Conservation (phyloP, 2,113 vertebrate species). For the Amblyopsis rosae region DNA sequence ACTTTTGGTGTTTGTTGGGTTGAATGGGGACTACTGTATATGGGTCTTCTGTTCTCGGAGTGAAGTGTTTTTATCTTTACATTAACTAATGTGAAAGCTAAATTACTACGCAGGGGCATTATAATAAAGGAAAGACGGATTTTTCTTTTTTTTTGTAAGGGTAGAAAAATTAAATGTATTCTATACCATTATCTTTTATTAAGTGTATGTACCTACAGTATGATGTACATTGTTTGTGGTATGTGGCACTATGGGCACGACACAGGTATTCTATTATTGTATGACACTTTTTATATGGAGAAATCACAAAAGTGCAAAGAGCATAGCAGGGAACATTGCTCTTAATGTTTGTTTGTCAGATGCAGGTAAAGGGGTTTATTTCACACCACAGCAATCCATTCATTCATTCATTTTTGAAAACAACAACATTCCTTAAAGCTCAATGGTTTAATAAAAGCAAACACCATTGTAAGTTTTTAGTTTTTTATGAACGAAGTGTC, state of each 20-base stretch:
- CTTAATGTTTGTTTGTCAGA: slow-evolving; percentile 25
- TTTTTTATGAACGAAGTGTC: not conserved
- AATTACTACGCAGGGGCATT: slow-evolving; percentile 71
- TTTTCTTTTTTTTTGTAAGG: slow-evolving; percentile 60
- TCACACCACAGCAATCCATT: not conserved
- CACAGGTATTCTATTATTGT: slow-evolving; percentile 44
- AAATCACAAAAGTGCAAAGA: slow-evolving; percentile 35
- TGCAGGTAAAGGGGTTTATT: slow-evolving; percentile 31
- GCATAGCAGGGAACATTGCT: slow-evolving; percentile 56
- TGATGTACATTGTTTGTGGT: slow-evolving; percentile 33
- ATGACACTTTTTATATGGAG: slow-evolving; percentile 50
- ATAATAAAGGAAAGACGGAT: slow-evolving; percentile 54
- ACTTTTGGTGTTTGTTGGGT: slow-evolving; percentile 41
- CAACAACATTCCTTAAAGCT: not conserved
- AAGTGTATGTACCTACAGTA: slow-evolving; percentile 37
- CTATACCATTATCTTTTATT: slow-evolving; percentile 43
- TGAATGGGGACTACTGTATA: slow-evolving; percentile 14
- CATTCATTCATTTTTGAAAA: slow-evolving; percentile 5
- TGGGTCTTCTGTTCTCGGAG: slow-evolving; percentile 51
- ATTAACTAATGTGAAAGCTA: slow-evolving; percentile 73
- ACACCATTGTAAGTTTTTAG: too few species aligned
- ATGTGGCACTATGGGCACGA: slow-evolving; percentile 48
- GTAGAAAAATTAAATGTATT: slow-evolving; percentile 56
- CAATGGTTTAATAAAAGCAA: too few species aligned
- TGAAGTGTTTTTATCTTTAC: slow-evolving; percentile 65